Conservation (phyloP, 2,888 invertebrate species). For the Nymphalis urticae region DNA sequence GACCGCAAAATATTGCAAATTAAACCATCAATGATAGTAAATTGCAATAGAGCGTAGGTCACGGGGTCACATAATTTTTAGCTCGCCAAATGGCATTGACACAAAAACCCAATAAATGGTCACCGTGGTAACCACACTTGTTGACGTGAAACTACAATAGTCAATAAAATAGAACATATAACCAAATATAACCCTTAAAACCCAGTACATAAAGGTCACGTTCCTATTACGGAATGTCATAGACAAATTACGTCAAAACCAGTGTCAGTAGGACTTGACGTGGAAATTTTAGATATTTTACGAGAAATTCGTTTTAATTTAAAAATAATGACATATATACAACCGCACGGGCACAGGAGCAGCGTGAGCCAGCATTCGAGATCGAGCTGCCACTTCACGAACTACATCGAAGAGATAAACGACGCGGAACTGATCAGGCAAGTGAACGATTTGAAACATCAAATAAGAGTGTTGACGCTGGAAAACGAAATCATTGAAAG, state of each 20-base stretch:
- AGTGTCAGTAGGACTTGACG: conserved; percentile 4
- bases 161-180: neutral
- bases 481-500: conserved; percentile 80
- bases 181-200: conserved; percentile 18
- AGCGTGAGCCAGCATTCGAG: conserved; percentile 60
- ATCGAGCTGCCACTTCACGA: conserved; percentile 54
- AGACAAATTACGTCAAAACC: neutral
- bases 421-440: conserved; percentile 63
- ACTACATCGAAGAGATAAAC: conserved; percentile 56
- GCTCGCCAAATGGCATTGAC: conserved; percentile 18
- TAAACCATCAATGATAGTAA: too few relatives aligned
- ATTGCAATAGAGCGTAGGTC: conserved; percentile 2
- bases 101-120: conserved; percentile 27
- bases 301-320: conserved; percentile 6
- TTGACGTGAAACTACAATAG: conserved; percentile 11
- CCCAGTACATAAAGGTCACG: neutral
- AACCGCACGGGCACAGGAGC: conserved; percentile 46
- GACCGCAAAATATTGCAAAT: too few relatives aligned
- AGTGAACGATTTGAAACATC: conserved; percentile 58
- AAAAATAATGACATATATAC: conserved; percentile 40
- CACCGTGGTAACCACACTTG: conserved; percentile 28
- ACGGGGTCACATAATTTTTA: conserved; percentile 27
- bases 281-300: conserved; percentile 22
- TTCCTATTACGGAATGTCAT: neutral
- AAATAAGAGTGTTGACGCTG: conserved; percentile 57